Evolutionary conservation across 2,113 vertebrate genomes (phyloP).

Genomic region (Phodopus roborovskii): DNA sequence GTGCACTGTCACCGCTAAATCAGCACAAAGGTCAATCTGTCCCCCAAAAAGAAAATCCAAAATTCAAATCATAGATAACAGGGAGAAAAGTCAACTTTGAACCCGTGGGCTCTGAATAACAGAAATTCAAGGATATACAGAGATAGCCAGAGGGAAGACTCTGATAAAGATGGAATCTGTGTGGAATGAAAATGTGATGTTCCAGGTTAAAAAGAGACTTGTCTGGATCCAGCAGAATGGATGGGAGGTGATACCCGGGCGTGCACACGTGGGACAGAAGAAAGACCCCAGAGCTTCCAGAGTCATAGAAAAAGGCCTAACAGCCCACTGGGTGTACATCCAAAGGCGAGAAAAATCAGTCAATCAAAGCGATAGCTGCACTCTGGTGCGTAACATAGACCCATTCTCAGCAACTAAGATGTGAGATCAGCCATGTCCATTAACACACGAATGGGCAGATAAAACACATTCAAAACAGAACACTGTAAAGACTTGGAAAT

Average conservation of each 20-base stretch:
- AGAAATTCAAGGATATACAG: slow-evolving; percentile 14
- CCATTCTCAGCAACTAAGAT: background rate
- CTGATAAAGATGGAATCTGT: background rate
- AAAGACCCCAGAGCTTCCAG: background rate
- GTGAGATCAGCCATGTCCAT: background rate
- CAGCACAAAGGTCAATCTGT: slow-evolving; percentile 9
- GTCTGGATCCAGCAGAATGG: background rate
- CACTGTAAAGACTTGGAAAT: background rate
- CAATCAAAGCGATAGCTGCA: background rate
- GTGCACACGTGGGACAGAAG: background rate
- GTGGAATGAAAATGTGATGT: background rate
- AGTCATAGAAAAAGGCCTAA: background rate
- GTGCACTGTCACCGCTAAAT: background rate
- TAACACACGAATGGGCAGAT: background rate
- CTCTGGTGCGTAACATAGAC: background rate
- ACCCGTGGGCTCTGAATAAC: background rate
- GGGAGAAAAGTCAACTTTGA: background rate
- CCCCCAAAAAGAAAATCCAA: background rate
- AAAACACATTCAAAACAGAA: background rate
- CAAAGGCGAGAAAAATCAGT: background rate
- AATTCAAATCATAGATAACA: slow-evolving; percentile 15
- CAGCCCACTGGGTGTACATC: background rate
- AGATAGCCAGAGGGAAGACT: background rate
- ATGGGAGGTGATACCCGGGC: background rate
- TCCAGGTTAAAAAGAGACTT: background rate